Conservation (phyloP, 2,888 invertebrate genomes). For the Euzetes globulus region DNA sequence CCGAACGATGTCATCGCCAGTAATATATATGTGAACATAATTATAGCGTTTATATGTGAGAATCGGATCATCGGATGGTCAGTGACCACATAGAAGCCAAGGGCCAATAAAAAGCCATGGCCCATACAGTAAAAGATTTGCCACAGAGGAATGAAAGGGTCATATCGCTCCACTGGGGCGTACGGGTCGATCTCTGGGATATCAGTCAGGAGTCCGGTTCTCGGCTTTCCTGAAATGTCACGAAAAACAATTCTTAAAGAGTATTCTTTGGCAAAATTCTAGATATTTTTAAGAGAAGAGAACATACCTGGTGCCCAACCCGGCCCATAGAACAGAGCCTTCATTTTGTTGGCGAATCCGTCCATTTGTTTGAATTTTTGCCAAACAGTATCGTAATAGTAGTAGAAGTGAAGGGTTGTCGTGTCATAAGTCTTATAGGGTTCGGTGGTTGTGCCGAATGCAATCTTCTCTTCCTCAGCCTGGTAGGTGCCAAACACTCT, state of each 20-base stretch:
- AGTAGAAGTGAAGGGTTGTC: constrained; percentile 61
- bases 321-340: constrained; percentile 70
- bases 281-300: constrained; percentile 41
- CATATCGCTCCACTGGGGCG: neutral
- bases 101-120: constrained; percentile 13
- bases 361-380: constrained; percentile 56
- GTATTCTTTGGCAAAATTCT: neutral
- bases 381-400: constrained; percentile 57
- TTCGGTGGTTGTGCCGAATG: constrained; percentile 71
- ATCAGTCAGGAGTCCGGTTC: constrained; percentile 4
- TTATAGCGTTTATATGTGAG: neutral
- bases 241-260: neutral
- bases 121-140: neutral
- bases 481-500: constrained; percentile 72
- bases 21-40: constrained; percentile 22
- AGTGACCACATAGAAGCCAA: constrained; percentile 32
- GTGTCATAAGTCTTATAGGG: constrained; percentile 73
- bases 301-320: constrained; percentile 71
- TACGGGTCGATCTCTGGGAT: constrained; percentile 18
- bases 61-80: constrained; percentile 32
- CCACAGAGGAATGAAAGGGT: constrained; percentile 27
- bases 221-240: constrained; percentile 15
- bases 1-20: constrained; percentile 31
- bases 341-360: constrained; percentile 56
- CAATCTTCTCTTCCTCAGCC: constrained; percentile 66